Percentiles rank a stretch among this genome's conserved stretches.
Evolutionary conservation across 2,888 invertebrate species (phyloP).

Genomic region (Bombylius major): DNA sequence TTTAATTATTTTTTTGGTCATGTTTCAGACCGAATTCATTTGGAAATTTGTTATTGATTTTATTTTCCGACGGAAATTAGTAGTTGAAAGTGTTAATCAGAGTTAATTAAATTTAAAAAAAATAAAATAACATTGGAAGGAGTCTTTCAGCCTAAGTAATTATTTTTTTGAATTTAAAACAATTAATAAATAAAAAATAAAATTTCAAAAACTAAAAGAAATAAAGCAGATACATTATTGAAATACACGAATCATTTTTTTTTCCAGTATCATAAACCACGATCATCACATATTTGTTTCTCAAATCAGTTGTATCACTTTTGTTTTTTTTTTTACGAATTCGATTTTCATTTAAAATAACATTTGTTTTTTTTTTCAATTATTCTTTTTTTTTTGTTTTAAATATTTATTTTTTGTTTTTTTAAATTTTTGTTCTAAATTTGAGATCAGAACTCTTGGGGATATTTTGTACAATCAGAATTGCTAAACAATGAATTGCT

Average conservation of each 20-base stretch:
- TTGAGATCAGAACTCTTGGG: slow-evolving; percentile 40
- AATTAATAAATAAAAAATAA: too few species aligned
- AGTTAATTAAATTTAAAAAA: too few species aligned
- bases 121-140: too few species aligned
- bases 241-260: slow-evolving; percentile 1
- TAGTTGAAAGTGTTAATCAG: too few species aligned
- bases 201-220: neutral
- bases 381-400: slow-evolving; percentile 14
- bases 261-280: slow-evolving; percentile 35
- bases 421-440: slow-evolving; percentile 13
- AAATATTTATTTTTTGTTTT: neutral
- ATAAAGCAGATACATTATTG: neutral
- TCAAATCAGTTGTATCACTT: slow-evolving; percentile 37
- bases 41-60: too few species aligned
- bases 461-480: slow-evolving; percentile 42
- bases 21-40: too few species aligned
- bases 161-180: too few species aligned
- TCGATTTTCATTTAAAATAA: neutral
- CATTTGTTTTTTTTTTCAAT: slow-evolving; percentile 21
- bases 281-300: slow-evolving; percentile 21
- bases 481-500: slow-evolving; percentile 36
- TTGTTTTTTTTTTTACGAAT: neutral
- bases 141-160: too few species aligned
- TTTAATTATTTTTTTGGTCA: too few species aligned
- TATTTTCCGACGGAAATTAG: too few species aligned